Percentiles rank a stretch among this genome's conserved stretches.
phyloP scores from a whole-genome alignment of 2,797 vertebrate species.

The Macropus fuliginosus region DNA sequence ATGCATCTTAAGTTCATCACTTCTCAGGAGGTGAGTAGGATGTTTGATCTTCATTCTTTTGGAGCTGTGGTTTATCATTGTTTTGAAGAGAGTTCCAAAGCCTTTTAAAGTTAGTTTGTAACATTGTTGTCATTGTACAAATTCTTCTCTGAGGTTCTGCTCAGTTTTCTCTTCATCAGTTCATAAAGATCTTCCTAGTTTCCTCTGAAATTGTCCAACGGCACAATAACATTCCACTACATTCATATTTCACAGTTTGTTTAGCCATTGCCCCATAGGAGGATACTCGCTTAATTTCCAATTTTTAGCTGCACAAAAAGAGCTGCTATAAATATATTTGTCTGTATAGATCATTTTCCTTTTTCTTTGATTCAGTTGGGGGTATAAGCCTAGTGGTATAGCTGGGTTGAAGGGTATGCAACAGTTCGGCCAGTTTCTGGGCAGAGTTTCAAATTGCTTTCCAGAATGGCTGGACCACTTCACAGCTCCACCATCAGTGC shows the following conservation, averaged over 20 bases:
- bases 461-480: not conserved
- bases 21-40: not conserved
- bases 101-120: not conserved
- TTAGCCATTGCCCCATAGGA: not conserved
- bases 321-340: not conserved
- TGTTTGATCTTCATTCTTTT: not conserved
- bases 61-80: not conserved
- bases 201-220: not conserved
- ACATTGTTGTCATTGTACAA: not conserved
- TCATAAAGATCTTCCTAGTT: not conserved
- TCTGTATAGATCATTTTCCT: not conserved
- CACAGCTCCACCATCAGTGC: not conserved
- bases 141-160: not conserved
- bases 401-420: not conserved
- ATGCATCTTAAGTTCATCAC: not conserved
- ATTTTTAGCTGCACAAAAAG: not conserved
- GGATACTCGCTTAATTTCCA: not conserved
- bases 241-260: not conserved
- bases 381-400: not conserved
- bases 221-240: not conserved
- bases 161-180: not conserved
- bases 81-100: not conserved
- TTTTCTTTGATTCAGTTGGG: not conserved
- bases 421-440: not conserved
- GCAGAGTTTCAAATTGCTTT: not conserved